Base-by-base conservation (phyloP, 2,113 vertebrate species). In the Anoura caudifer region DNA sequence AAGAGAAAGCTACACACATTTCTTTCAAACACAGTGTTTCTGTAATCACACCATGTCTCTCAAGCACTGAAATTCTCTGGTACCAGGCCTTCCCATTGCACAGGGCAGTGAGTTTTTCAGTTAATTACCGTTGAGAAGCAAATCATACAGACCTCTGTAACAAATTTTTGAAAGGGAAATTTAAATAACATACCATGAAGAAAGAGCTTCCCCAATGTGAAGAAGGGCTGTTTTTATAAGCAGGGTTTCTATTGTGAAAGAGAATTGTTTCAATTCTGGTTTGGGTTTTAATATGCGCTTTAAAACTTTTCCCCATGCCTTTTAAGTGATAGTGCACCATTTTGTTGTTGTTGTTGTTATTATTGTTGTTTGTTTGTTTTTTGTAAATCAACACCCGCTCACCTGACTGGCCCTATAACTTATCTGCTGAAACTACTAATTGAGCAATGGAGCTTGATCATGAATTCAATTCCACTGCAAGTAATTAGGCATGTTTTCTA, bases 11-110 rank as follows among this genome's bases (percentile, higher is more conserved):
- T 38, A 13, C 5, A 3, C 0, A 38, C 1, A 5, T 28, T 4
- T 28, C 41, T 65, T 43, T n/a, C 61, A 95, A 88, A 61, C 3
- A 24, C 26, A n/a, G 1, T 33, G 22, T 75, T 65, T 36, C 43
- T 43, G 5, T 1, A 14, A 28, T 33, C 31, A 33, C 0, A 12
- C 22, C 0, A 0, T 31, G 12, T 47, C 33, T 47, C n/a, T 89
- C 1, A 5, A 1, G 13, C 22, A 13, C 19, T 3, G 0, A 5
- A 47, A 5, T 13, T 0, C 50, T 90, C 36, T 4, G 43, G 24
- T 31, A 0, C 28, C 1, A 3, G 3, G 41, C 26, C n/a, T 41
- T 70, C 41, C 45, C n/a, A 0, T 7, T 2, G 2, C 45, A 1
- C 0, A 20, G 7, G 20, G 19, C 16, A 92, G 28, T 43, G 7